Evolutionary conservation across 2,113 vertebrate genomes (phyloP).

Genomic region (Alethe diademata): DNA sequence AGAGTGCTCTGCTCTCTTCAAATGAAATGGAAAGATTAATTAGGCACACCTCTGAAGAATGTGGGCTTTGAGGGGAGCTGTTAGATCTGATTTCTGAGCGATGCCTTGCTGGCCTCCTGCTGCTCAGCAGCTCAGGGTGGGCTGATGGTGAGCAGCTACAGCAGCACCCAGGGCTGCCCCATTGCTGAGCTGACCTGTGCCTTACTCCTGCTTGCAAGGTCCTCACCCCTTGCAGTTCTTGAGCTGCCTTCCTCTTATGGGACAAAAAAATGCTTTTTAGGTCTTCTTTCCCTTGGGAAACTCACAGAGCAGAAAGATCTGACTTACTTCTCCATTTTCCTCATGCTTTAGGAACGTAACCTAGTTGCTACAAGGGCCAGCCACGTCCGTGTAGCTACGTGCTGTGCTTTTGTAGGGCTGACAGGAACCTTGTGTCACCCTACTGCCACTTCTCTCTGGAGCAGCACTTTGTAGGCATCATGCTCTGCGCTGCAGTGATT

Average conservation of each 20-base stretch:
- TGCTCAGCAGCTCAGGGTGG: background rate
- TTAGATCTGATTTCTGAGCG: background rate
- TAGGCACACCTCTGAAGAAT: background rate
- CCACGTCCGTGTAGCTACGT: fast-evolving
- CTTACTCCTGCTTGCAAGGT: background rate
- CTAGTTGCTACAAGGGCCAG: fast-evolving
- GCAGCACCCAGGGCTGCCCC: background rate
- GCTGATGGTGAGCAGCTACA: background rate
- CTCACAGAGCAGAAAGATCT: background rate
- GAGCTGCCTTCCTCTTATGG: background rate
- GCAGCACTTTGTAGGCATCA: background rate
- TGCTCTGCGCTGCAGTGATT: background rate
- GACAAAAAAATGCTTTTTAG: background rate
- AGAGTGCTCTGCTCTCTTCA: background rate
- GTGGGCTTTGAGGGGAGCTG: background rate
- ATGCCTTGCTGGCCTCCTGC: background rate
- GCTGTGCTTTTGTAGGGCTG: background rate
- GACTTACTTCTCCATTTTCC: fast-evolving
- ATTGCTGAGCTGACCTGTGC: fast-evolving
- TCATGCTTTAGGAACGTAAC: fast-evolving
- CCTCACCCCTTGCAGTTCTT: background rate
- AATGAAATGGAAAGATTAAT: background rate
- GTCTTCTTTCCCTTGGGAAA: background rate
- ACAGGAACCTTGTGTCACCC: background rate
- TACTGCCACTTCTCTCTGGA: background rate